Conservation (phyloP, 2,888 invertebrate species). For the Cryptops parisi region DNA sequence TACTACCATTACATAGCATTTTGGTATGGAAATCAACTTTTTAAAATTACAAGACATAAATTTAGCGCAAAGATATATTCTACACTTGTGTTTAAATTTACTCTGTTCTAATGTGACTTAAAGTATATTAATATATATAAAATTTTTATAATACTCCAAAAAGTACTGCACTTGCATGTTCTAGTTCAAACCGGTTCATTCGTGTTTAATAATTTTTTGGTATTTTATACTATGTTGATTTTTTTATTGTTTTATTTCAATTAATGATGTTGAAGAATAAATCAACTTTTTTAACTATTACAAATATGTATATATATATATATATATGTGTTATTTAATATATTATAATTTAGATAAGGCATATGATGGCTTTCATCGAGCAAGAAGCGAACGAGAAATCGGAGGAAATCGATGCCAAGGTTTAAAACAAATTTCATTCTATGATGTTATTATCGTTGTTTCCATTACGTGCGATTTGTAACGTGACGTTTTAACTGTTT, state of each 20-base stretch:
- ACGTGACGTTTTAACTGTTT: not conserved
- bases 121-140: too few species aligned
- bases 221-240: not conserved
- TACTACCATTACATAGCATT: conserved; percentile 3
- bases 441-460: not conserved
- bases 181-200: too few species aligned
- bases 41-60: too few species aligned
- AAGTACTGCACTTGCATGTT: too few species aligned
- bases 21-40: too few species aligned
- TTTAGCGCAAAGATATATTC: too few species aligned
- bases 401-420: conserved; percentile 96
- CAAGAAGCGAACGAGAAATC: conserved; percentile 99
- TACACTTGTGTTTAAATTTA: too few species aligned
- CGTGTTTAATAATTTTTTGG: too few species aligned
- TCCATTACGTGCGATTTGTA: not conserved
- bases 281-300: too few species aligned
- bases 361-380: conserved; percentile 99
- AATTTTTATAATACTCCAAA: too few species aligned
- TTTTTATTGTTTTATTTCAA: not conserved
- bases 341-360: conserved; percentile 95
- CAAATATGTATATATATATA: not conserved
- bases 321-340: conserved; percentile 18
- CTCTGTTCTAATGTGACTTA: too few species aligned
- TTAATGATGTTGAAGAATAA: too few species aligned
- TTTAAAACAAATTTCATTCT: conserved; percentile 17